These are phyloP conservation scores for Climacteris rufus DNA, from an alignment of 2,113 vertebrate species.

Conservation along the genomic window DNA sequence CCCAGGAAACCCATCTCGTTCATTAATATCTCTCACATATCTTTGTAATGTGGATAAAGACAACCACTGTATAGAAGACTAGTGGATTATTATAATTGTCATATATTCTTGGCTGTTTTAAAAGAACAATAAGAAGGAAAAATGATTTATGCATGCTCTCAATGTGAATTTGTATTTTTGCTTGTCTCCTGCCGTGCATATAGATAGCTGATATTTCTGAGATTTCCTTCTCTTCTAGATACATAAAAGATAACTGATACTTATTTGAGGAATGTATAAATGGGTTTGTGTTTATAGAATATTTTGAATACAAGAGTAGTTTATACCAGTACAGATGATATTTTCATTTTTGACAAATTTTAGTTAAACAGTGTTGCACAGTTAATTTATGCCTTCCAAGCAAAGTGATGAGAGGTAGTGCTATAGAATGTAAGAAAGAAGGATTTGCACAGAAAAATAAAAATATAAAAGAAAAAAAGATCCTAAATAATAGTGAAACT, in stretches of 20 bases:
- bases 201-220: neutral
- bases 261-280: neutral
- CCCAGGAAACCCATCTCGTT: neutral
- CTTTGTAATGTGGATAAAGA: neutral
- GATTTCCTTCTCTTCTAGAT: neutral
- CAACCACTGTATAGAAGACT: neutral
- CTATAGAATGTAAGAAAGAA: neutral
- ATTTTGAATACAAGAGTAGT: neutral
- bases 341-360: neutral
- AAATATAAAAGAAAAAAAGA: rapidly evolving
- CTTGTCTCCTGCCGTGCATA: neutral
- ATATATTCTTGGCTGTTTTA: neutral
- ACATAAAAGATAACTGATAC: neutral
- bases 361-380: neutral
- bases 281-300: neutral
- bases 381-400: neutral
- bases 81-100: neutral
- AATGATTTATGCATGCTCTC: neutral
- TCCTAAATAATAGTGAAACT: rapidly evolving
- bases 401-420: neutral
- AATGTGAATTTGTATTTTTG: neutral
- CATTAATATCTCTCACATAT: neutral
- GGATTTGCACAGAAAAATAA: neutral
- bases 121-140: neutral
- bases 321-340: neutral